phyloP scores from a whole-genome alignment of 1,140 invertebrate species.

The Ceratosolen fusciceps region DNA sequence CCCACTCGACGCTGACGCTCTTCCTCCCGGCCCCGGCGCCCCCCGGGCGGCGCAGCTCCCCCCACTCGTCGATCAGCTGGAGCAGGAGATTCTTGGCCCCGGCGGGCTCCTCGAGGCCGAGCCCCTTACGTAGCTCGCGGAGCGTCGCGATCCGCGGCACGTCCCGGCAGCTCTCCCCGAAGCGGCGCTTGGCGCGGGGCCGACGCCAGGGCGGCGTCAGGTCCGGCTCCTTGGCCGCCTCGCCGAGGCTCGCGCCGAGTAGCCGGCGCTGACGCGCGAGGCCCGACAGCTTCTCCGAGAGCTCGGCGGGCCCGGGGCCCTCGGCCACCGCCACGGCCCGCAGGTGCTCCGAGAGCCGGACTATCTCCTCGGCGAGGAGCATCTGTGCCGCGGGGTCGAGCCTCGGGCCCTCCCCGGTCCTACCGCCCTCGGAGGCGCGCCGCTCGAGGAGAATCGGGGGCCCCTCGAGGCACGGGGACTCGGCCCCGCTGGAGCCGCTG shows the following conservation, averaged over 20 bases:
- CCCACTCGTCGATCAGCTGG: conserved; percentile 81
- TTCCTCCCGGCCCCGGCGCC: conserved; percentile 56
- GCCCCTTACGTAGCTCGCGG: conserved; percentile 62
- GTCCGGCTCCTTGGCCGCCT: conserved; percentile 57
- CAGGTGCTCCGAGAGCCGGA: conserved; percentile 75
- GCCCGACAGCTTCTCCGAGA: conserved; percentile 80
- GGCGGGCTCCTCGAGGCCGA: conserved; percentile 66
- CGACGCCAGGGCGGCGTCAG: conserved; percentile 66
- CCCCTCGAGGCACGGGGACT: conserved; percentile 35
- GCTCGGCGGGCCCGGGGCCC: not conserved
- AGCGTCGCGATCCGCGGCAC: conserved; percentile 67
- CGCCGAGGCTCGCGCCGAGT: conserved; percentile 59
- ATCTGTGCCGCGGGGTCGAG: conserved; percentile 66
- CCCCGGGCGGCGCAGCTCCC: conserved; percentile 70
- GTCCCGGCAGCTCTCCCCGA: conserved; percentile 67
- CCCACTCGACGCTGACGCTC: conserved; percentile 68
- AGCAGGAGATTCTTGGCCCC: conserved; percentile 81
- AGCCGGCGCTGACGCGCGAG: conserved; percentile 75
- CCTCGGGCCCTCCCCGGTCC: conserved; percentile 47
- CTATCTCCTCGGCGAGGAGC: conserved; percentile 81
- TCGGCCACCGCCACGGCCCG: conserved; percentile 59
- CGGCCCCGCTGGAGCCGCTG: conserved; percentile 64
- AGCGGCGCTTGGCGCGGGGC: conserved; percentile 60
- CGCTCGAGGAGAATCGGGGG: conserved; percentile 73
- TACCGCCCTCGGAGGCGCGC: conserved; percentile 79